Evolutionary conservation across 2,888 invertebrate genomes (phyloP), one percentile per base, ranked within the genome.

Genomic region (Meta bourneti): DNA sequence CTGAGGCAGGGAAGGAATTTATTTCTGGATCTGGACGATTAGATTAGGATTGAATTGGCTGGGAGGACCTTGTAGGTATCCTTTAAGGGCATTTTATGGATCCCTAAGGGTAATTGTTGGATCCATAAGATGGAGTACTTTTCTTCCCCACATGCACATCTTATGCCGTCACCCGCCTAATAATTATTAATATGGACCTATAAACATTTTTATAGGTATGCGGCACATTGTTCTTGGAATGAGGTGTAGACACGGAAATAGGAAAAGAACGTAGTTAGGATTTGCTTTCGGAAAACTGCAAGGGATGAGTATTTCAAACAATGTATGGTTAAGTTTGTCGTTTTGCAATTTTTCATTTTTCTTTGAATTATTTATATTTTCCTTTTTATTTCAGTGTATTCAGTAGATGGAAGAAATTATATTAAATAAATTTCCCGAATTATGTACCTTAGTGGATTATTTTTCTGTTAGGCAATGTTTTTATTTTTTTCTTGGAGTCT

Each of bases 1-100:
- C 8, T 8, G 9, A 34, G 48, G 13, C 74, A 84, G 79, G 4
- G 61, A 20, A n/a, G 13, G 34, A 79, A 84, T 75, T 84, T 84
- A 84, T 84, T 84, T 84, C 74, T 84, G 75, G 75, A 52, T 75
- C 61, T 84, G 75, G 74, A 75, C 52, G 74, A 84, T 75, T 75
- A 54, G 84, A 84, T 84, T 84, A 84, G 84, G 9, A 13, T 54
- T 9, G 61, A 84, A 84, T 84, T 75, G 84, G 84, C 9, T 34
- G 72, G 72, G 84, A 84, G 54, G 71, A 9, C 48, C 16, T n/a
- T n/a, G 84, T 84, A 75, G 84, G 61, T 84, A 75, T 75, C 84
- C 61, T 84, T 74, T 54, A 84, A 72, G 84, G 71, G 84, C 48
- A 74, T 72, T 84, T 84, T 84, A 84, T 84, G 84, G 84, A 61